Conservation (phyloP, 2,888 invertebrate species). For the Teleogryllus oceanicus region DNA sequence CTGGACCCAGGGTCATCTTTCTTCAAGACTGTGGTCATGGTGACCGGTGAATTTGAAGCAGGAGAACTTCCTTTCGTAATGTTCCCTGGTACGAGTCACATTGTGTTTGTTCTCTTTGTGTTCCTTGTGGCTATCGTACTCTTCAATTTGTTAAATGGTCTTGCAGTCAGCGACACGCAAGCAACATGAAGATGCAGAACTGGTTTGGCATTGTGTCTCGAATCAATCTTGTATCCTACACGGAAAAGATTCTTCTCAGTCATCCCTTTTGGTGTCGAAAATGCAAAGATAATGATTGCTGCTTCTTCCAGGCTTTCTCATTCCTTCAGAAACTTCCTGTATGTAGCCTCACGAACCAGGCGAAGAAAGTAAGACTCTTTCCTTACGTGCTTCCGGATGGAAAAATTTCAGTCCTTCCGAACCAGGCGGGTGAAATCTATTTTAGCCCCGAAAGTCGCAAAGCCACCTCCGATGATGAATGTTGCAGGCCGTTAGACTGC, state of each 20-base stretch:
- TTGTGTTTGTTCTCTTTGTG: constrained; percentile 75
- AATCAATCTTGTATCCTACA: constrained; percentile 67
- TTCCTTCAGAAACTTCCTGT: constrained; percentile 40
- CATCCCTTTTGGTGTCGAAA: constrained; percentile 44
- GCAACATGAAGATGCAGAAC: constrained; percentile 70
- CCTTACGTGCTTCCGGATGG: constrained; percentile 62
- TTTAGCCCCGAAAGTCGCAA: constrained; percentile 33
- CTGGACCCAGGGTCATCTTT: constrained; percentile 66
- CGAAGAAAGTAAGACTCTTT: constrained; percentile 59
- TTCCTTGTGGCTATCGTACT: constrained; percentile 79
- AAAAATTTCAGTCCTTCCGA: constrained; percentile 63
- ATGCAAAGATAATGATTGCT: constrained; percentile 34
- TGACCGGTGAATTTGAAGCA: constrained; percentile 82
- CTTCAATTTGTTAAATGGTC: constrained; percentile 76
- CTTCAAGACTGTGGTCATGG: constrained; percentile 81
- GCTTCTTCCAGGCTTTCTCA: constrained; percentile 55
- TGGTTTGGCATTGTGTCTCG: constrained; percentile 72
- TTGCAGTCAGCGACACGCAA: constrained; percentile 77
- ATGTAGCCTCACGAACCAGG: not conserved
- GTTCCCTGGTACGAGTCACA: constrained; percentile 66
- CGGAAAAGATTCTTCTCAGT: constrained; percentile 61
- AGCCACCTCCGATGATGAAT: not conserved
- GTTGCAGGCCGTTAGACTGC: not conserved
- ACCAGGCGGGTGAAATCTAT: constrained; percentile 48
- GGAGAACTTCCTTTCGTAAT: constrained; percentile 70